Evolutionary conservation across 2,888 invertebrate species (phyloP).

Genomic region (Caenorhabditis sp.): DNA sequence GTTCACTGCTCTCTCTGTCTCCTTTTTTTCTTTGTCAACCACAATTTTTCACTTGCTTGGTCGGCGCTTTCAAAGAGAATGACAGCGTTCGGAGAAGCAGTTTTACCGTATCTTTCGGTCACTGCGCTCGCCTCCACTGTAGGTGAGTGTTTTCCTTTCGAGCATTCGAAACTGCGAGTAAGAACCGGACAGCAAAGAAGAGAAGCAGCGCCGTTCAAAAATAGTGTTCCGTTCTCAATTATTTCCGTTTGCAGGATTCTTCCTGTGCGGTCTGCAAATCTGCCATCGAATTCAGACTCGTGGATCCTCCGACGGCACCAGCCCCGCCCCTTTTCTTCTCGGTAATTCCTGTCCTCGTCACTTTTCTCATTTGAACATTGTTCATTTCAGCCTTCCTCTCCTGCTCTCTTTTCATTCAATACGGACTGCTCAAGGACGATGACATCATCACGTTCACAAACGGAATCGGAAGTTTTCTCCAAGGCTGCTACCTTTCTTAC

Average conservation of each 20-base stretch:
- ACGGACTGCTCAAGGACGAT: slow-evolving; percentile 85
- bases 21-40: slow-evolving; percentile 3
- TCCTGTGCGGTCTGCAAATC: slow-evolving; percentile 76
- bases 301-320: slow-evolving; percentile 74
- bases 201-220: too few species aligned
- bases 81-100: slow-evolving; percentile 31
- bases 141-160: slow-evolving; percentile 26
- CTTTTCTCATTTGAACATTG: not conserved
- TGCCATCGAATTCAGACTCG: slow-evolving; percentile 68
- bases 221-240: not conserved
- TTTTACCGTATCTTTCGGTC: slow-evolving; percentile 68
- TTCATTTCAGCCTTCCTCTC: slow-evolving; percentile 81
- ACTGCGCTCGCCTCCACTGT: slow-evolving; percentile 74
- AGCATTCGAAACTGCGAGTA: not conserved
- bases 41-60: not conserved
- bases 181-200: too few species aligned
- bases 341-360: slow-evolving; percentile 25
- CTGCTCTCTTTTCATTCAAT: slow-evolving; percentile 87
- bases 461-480: slow-evolving; percentile 85
- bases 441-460: slow-evolving; percentile 83
- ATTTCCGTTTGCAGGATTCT: slow-evolving; percentile 52
- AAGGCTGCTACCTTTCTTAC: slow-evolving; percentile 85
- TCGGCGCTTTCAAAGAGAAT: slow-evolving; percentile 6
- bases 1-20: too few species aligned
- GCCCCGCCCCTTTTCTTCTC: slow-evolving; percentile 67